Evolutionary conservation across 2,888 invertebrate species (phyloP).

Genomic region (Leptinotarsa juncta): DNA sequence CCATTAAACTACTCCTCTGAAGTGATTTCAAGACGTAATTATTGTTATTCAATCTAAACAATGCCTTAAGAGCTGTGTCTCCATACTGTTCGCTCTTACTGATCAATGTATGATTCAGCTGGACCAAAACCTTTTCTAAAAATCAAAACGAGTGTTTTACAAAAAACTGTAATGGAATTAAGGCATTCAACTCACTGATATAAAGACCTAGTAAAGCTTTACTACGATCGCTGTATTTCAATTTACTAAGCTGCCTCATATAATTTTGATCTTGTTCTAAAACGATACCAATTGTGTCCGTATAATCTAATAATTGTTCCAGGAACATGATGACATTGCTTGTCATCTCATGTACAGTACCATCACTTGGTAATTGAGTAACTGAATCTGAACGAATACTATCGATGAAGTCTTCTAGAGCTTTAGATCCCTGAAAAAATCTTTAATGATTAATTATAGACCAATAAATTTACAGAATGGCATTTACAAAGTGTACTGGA

Average conservation of each 20-base stretch:
- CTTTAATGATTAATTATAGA: too few species aligned
- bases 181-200: constrained; percentile 72
- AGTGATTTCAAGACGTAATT: constrained; percentile 94
- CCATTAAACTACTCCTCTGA: constrained; percentile 85
- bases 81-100: constrained; percentile 93
- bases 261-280: constrained; percentile 72
- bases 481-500: too few species aligned
- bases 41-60: constrained; percentile 94
- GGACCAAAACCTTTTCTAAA: constrained; percentile 88
- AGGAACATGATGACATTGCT: constrained; percentile 94
- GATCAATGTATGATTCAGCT: constrained; percentile 88
- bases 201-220: constrained; percentile 81
- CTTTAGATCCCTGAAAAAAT: constrained; percentile 80
- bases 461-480: too few species aligned
- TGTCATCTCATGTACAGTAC: constrained; percentile 96
- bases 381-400: constrained; percentile 83
- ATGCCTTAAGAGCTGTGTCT: constrained; percentile 85
- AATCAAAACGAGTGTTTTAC: constrained; percentile 24
- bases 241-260: constrained; percentile 68
- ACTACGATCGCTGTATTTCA: constrained; percentile 69
- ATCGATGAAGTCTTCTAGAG: constrained; percentile 93
- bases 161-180: too few species aligned
- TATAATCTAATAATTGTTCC: constrained; percentile 85
- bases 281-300: constrained; percentile 80
- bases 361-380: constrained; percentile 91